These are phyloP conservation scores for Philhelius pedissequus DNA, from an alignment of 2,888 invertebrate genomes.

Conservation along the genomic window DNA sequence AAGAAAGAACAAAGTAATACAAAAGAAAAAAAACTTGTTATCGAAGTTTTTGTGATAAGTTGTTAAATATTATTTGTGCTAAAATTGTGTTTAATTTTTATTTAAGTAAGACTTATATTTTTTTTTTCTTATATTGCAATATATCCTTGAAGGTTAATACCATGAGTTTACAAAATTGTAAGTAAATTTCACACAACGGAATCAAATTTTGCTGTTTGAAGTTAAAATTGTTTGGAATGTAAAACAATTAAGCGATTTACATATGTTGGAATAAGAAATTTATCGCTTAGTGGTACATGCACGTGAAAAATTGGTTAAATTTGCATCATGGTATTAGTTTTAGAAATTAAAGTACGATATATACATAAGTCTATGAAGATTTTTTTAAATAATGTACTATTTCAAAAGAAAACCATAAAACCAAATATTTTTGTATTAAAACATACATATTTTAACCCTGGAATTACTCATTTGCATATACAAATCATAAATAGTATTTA, in stretches of 20 bases:
- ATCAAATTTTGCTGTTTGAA: not conserved
- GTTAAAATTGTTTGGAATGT: not conserved
- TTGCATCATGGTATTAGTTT: no score
- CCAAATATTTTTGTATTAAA: no score
- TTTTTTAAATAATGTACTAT: no score
- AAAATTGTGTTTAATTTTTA: slow-evolving; percentile 37
- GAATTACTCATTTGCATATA: not conserved
- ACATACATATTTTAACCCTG: no score
- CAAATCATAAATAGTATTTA: not conserved
- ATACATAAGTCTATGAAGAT: no score
- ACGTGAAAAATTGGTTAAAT: no score
- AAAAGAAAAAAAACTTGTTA: slow-evolving; percentile 33
- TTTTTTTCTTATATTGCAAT: not conserved
- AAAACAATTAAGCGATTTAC: not conserved
- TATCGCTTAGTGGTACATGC: no score
- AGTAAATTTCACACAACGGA: not conserved
- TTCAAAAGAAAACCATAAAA: no score
- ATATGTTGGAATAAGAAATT: no score
- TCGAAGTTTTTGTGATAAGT: slow-evolving; percentile 60
- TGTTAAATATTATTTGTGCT: slow-evolving; percentile 54
- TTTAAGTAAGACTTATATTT: not conserved
- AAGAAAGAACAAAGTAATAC: not conserved
- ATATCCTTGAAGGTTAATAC: not conserved
- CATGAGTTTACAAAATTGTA: no score
- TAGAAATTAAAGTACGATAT: no score